Evolutionary conservation across 2,797 vertebrate species (phyloP).

Genomic region (Gadopsis marmoratus): DNA sequence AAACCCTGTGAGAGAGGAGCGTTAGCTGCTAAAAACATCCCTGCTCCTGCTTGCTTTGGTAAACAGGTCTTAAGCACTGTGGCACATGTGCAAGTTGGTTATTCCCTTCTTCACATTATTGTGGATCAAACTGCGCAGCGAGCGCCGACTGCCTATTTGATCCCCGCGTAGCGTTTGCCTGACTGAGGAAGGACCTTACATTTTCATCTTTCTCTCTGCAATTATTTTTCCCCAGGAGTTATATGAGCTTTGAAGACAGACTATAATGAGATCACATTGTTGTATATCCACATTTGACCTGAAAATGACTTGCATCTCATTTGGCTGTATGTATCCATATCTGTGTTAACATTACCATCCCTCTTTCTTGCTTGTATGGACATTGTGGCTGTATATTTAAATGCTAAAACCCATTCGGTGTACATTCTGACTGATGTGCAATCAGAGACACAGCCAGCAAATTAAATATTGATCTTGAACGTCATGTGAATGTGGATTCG

Average conservation of each 20-base stretch:
- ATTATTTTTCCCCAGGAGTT: slow-evolving; percentile 24
- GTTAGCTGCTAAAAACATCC: slow-evolving; percentile 32
- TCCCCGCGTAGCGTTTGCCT: neutral
- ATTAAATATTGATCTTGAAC: neutral
- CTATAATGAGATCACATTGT: slow-evolving; percentile 44
- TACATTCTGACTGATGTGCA: neutral
- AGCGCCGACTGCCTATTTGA: slow-evolving; percentile 31
- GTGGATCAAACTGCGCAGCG: slow-evolving; percentile 20
- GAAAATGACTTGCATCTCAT: slow-evolving; percentile 37
- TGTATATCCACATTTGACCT: slow-evolving; percentile 34
- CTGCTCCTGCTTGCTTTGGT: slow-evolving; percentile 13
- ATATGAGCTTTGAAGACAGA: slow-evolving; percentile 40
- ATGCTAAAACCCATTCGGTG: neutral
- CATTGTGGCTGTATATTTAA: neutral
- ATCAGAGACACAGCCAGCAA: neutral
- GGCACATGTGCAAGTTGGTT: neutral
- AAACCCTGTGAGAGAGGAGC: slow-evolving; percentile 55
- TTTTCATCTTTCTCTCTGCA: slow-evolving; percentile 25
- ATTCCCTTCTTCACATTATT: neutral
- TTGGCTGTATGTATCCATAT: slow-evolving; percentile 7
- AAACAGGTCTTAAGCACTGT: slow-evolving; percentile 48
- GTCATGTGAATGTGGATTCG: slow-evolving; percentile 25
- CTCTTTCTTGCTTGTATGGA: slow-evolving; percentile 8
- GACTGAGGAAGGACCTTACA: slow-evolving; percentile 10
- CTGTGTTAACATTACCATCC: slow-evolving; percentile 17